phyloP scores from a whole-genome alignment of 2,113 vertebrate species.

The Blennius ocellaris region DNA sequence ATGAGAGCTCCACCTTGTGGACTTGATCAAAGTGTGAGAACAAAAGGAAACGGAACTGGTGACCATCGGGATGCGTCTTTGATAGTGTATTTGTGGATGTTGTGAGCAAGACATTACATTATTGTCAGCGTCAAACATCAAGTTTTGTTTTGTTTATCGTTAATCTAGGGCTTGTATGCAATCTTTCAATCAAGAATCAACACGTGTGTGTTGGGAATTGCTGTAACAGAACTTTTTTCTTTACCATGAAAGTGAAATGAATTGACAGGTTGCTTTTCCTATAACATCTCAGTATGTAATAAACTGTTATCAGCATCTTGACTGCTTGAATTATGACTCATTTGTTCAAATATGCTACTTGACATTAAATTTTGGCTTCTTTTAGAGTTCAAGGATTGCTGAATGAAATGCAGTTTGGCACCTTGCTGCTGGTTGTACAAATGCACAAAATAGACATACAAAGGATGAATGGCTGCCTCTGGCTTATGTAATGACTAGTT shows the following conservation, averaged over 20 bases:
- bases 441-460: no score
- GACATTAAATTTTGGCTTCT: no score
- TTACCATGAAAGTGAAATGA: slow-evolving; percentile 30
- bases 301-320: slow-evolving; percentile 64
- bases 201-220: slow-evolving; percentile 58
- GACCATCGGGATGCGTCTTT: slow-evolving; percentile 11
- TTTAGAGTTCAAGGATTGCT: no score
- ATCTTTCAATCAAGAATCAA: slow-evolving; percentile 58
- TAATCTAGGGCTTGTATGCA: slow-evolving; percentile 70
- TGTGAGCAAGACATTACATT: slow-evolving; percentile 36
- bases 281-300: slow-evolving; percentile 64
- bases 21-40: neutral
- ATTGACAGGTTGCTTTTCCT: slow-evolving; percentile 53
- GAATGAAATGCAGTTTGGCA: no score
- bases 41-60: neutral
- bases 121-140: slow-evolving; percentile 28
- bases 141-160: slow-evolving; percentile 41
- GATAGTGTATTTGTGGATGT: slow-evolving; percentile 45
- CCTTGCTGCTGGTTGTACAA: no score
- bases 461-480: no score
- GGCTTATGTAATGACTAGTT: no score
- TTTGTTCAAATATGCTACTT: no score
- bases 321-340: neutral
- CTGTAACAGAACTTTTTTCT: slow-evolving; percentile 47
- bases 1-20: slow-evolving; percentile 69